phyloP scores from a whole-genome alignment of 1,140 invertebrate genomes.

The Trachymyrmex cornetzi region DNA sequence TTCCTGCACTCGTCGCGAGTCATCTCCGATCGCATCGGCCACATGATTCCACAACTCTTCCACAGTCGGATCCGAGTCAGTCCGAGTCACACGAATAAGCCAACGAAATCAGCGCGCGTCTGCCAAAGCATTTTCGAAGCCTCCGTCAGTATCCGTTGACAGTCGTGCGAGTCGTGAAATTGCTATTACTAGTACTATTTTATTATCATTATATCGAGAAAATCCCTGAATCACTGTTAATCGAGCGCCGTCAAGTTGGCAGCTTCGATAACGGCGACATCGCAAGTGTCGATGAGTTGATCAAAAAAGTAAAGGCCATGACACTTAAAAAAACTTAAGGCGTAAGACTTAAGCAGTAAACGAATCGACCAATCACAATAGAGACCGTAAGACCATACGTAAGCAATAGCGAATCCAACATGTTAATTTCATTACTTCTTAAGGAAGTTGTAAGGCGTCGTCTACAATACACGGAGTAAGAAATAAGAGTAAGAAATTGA shows the following conservation, averaged over 20 bases:
- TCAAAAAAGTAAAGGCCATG: no score
- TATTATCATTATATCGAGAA: background rate
- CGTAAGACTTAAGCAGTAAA: no score
- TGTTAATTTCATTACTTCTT: no score
- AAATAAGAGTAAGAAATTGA: no score
- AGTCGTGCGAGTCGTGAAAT: conserved; percentile 80
- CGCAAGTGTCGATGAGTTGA: no score
- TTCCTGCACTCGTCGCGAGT: conserved; percentile 94
- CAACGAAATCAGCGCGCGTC: conserved; percentile 52
- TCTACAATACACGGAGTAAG: no score
- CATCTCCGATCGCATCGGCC: conserved; percentile 92
- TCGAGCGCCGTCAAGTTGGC: conserved; percentile 7
- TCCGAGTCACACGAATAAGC: conserved; percentile 36
- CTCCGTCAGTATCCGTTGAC: conserved; percentile 80
- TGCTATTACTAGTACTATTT: conserved; percentile 62
- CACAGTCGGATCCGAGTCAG: conserved; percentile 23
- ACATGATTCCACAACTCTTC: conserved; percentile 86
- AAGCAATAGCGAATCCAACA: no score
- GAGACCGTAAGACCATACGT: no score
- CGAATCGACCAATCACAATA: no score
- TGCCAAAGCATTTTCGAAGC: conserved; percentile 74
- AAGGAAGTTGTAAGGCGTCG: no score
- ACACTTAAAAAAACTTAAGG: no score
- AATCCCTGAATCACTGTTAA: background rate
- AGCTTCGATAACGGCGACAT: background rate